Percentiles rank a stretch among this genome's conserved stretches.
These are phyloP conservation scores for Lochmaea crataegi DNA, from an alignment of 2,888 invertebrate species.

Conservation along the genomic window DNA sequence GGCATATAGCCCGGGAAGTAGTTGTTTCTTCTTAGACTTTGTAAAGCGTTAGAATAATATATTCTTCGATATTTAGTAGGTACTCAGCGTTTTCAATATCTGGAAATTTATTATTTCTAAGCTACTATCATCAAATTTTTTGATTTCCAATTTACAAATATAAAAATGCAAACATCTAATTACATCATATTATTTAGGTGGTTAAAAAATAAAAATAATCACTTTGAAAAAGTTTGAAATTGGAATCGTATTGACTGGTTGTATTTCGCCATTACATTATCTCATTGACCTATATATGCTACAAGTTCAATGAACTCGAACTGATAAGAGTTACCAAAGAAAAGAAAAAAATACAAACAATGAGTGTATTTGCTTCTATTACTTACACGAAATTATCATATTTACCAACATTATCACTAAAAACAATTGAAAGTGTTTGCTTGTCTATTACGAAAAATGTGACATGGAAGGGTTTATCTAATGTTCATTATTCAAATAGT, in stretches of 20 bases:
- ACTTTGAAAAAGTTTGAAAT: slow-evolving; percentile 19
- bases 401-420: slow-evolving; percentile 53
- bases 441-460: slow-evolving; percentile 41
- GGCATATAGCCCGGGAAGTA: too few relatives aligned
- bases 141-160: too few relatives aligned
- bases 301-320: slow-evolving; percentile 44
- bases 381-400: slow-evolving; percentile 56
- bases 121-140: too few relatives aligned
- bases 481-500: slow-evolving; percentile 16
- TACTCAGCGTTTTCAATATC: too few relatives aligned
- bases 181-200: neutral
- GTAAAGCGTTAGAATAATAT: too few relatives aligned
- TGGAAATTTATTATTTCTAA: too few relatives aligned
- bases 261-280: slow-evolving; percentile 52
- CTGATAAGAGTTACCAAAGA: slow-evolving; percentile 55
- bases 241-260: slow-evolving; percentile 21
- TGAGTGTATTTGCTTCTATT: slow-evolving; percentile 55
- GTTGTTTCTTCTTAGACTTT: too few relatives aligned
- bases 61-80: too few relatives aligned
- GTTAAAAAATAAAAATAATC: slow-evolving; percentile 15
- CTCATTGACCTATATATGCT: slow-evolving; percentile 59
- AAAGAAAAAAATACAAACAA: slow-evolving; percentile 53
- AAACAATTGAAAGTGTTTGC: slow-evolving; percentile 50
- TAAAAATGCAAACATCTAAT: neutral
- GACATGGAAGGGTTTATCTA: slow-evolving; percentile 42